Base-by-base conservation (phyloP, 2,888 invertebrate species). In the Aphodius sticticus region DNA sequence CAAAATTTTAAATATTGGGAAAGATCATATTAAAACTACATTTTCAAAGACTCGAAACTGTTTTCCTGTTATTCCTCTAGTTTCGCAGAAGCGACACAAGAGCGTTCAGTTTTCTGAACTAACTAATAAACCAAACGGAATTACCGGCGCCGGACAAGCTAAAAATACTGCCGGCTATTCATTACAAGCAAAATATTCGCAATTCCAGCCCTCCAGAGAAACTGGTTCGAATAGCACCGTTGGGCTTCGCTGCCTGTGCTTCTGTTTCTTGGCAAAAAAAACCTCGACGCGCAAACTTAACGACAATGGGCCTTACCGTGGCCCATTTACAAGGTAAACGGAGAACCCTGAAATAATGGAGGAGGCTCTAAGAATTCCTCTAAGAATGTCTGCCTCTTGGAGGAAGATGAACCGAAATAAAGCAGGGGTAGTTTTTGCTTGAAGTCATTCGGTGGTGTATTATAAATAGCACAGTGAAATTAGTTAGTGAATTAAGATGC, bases 241-340 rank as follows among this genome's bases (percentile, higher is more conserved):
- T 53, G 53, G 53, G 53, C 12, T 53, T 53, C 53, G 53, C 6
- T 53, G 53, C 9, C 12, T 53, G 7, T 53, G 1, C 53, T 53
- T 2, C 53, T 9, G 53, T 5, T 26, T 26, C 26, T 53, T 5
- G 53, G 53, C 9, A 7, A 53, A 53, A 53, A 53, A 53, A 53
- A 53, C 53, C 53, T 53, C 53, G 53, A 12, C 53, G 53, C 53
- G 53, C 53, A 53, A 53, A 53, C 53, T 53, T 53, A 53, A 53
- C 53, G 53, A 53, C 53, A 53, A 53, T 53, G 53, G 53, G 53
- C 53, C 53, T 53, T 53, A 53, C 53, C 53, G 53, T 53, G 53
- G 53, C 53, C 53, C 53, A 53, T 53, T 53, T 53, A 12, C 53
- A 53, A 53, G 53, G 53, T 53, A 53, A 53, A 53, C 53, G 9